Evolutionary conservation across 2,888 invertebrate species (phyloP).

Genomic region (Nymphalis c-album): DNA sequence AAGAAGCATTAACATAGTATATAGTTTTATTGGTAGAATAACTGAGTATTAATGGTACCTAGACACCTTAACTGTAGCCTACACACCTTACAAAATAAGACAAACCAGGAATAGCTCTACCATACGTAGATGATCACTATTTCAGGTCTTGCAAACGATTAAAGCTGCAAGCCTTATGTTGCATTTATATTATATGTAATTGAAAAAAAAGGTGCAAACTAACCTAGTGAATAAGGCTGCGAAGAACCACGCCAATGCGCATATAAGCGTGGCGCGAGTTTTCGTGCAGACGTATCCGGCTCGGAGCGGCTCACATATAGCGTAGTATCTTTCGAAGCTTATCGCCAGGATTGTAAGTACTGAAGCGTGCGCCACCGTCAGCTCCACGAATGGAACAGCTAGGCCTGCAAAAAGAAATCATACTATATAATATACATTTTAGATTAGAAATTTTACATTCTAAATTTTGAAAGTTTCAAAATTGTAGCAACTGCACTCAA

Average conservation of each 20-base stretch:
- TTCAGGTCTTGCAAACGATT: too few relatives aligned
- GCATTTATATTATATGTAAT: not conserved
- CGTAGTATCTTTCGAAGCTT: conserved; percentile 93
- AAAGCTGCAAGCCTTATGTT: not conserved
- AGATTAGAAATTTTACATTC: too few relatives aligned
- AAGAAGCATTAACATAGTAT: too few relatives aligned
- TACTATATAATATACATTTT: not conserved
- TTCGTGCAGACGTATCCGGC: conserved; percentile 95
- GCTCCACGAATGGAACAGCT: conserved; percentile 94
- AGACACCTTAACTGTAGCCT: too few relatives aligned
- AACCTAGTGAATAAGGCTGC: conserved; percentile 93
- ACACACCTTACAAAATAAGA: too few relatives aligned
- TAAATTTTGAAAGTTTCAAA: too few relatives aligned
- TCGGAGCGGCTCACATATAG: conserved; percentile 94
- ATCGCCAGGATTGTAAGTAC: conserved; percentile 96
- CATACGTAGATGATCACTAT: too few relatives aligned
- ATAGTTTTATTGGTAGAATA: too few relatives aligned
- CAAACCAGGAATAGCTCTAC: too few relatives aligned
- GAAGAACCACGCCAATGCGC: conserved; percentile 90
- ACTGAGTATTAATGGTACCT: too few relatives aligned
- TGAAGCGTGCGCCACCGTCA: conserved; percentile 95
- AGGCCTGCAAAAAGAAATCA: conserved; percentile 83
- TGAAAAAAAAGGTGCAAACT: conserved; percentile 2
- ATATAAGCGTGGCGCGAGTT: conserved; percentile 90
- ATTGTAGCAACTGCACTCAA: too few relatives aligned